Conservation (phyloP, 2,113 vertebrate genomes). For the Cisticola juncidis region DNA sequence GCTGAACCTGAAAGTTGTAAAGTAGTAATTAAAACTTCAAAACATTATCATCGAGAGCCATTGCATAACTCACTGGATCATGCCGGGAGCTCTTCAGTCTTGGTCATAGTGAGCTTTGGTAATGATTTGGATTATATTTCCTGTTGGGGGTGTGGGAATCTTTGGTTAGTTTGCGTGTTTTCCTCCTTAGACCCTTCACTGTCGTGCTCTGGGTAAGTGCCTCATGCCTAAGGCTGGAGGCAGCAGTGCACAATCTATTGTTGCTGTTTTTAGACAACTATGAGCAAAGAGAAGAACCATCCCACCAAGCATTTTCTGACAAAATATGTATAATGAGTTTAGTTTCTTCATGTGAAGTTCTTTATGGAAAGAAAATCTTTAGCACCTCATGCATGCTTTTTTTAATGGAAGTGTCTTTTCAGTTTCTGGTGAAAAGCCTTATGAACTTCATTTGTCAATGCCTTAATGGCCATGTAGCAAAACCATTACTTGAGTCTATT, state of each 20-base stretch:
- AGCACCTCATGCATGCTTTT: not conserved
- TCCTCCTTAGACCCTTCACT: not conserved
- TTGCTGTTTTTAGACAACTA: not conserved
- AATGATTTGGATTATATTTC: not conserved
- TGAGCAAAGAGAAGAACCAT: not conserved
- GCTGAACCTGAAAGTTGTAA: conserved; percentile 78
- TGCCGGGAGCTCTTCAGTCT: not conserved
- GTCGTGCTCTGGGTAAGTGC: not conserved
- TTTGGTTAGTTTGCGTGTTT: not conserved
- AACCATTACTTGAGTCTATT: not conserved
- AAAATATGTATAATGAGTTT: not conserved
- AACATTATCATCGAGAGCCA: not conserved
- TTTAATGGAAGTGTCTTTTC: not conserved
- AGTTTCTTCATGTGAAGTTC: not conserved
- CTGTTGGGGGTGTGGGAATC: not conserved
- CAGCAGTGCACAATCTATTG: not conserved
- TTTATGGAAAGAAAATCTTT: not conserved
- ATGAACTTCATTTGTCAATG: not conserved
- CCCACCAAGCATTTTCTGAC: not conserved
- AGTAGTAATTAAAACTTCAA: not conserved
- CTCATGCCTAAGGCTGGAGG: not conserved
- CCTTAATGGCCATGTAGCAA: not conserved
- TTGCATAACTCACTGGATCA: not conserved
- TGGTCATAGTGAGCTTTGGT: not conserved
- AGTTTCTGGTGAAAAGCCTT: not conserved